These are phyloP conservation scores for Orthosia incerta DNA, from an alignment of 2,888 invertebrate genomes.

Conservation along the genomic window DNA sequence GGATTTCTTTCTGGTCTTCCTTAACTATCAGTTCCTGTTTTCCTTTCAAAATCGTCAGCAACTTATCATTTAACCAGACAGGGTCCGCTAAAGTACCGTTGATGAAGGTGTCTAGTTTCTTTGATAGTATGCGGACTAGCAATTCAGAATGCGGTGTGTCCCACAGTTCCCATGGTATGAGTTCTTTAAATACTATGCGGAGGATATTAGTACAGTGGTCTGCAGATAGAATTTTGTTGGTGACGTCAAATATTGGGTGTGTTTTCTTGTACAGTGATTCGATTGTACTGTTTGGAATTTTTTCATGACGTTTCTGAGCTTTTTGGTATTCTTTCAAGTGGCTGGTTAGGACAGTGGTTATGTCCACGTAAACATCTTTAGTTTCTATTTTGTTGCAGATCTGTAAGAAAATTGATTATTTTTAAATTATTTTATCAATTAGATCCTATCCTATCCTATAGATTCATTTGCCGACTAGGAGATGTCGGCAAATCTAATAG, in stretches of 20 bases:
- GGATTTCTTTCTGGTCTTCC: conserved; percentile 37
- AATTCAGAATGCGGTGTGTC: conserved; percentile 93
- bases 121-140: conserved; percentile 91
- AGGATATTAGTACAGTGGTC: conserved; percentile 92
- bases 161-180: conserved; percentile 93
- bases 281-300: conserved; percentile 81
- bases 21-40: conserved; percentile 52
- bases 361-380: conserved; percentile 85
- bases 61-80: conserved; percentile 86
- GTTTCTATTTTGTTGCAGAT: conserved; percentile 87
- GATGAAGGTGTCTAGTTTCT: conserved; percentile 89
- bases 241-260: conserved; percentile 76
- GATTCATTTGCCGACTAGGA: no score
- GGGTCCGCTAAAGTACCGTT: conserved; percentile 88
- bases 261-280: conserved; percentile 88
- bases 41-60: conserved; percentile 77
- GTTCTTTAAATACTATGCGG: conserved; percentile 91
- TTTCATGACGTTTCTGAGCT: conserved; percentile 91
- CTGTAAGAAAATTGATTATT: conserved; percentile 64
- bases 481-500: neutral
- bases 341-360: conserved; percentile 89
- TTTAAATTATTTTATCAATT: neutral
- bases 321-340: conserved; percentile 93
- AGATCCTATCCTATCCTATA: neutral
- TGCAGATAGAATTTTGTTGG: conserved; percentile 82